These are phyloP conservation scores for Protobothrops mucrosquamatus DNA, from an alignment of 2,113 vertebrate genomes.

Conservation along the genomic window DNA sequence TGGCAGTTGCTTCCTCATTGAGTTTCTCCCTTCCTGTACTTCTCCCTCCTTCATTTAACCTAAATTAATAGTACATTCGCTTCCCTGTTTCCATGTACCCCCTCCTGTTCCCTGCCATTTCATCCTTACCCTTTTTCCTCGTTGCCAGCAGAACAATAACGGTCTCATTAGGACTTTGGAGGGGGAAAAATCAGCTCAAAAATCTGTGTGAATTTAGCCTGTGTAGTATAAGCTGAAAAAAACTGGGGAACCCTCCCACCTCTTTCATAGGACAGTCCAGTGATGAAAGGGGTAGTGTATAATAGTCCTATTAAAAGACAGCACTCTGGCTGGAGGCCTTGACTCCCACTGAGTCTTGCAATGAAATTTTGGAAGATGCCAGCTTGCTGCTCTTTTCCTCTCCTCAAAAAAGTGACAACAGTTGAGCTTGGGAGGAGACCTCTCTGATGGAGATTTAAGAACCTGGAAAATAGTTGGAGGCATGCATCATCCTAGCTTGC, in stretches of 20 bases:
- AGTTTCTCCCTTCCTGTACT: conserved; percentile 34
- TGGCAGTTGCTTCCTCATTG: conserved; percentile 35
- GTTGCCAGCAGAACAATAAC: conserved; percentile 56
- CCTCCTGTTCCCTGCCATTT: conserved; percentile 24
- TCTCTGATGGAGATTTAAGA: background rate
- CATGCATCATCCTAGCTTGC: background rate
- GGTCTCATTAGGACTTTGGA: conserved; percentile 54
- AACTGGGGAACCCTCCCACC: conserved; percentile 54
- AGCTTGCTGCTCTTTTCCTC: conserved; percentile 19
- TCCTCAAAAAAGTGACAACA: background rate
- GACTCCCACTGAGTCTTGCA: background rate
- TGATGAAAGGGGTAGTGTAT: conserved; percentile 47
- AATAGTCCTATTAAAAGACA: conserved; percentile 51
- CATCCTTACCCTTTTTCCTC: background rate
- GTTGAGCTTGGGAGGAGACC: background rate
- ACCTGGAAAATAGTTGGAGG: too few relatives aligned
- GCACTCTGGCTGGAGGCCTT: conserved; percentile 42
- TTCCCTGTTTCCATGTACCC: conserved; percentile 13
- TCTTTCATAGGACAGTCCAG: conserved; percentile 48
- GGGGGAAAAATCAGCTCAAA: conserved; percentile 37
- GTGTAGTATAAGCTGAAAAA: conserved; percentile 60
- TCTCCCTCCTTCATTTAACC: conserved; percentile 35
- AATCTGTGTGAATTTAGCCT: conserved; percentile 50
- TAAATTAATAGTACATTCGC: conserved; percentile 18
- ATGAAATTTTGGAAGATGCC: background rate